Evolutionary conservation across 2,797 vertebrate species (phyloP).

Genomic region (Petrocephalus schoutedeni): DNA sequence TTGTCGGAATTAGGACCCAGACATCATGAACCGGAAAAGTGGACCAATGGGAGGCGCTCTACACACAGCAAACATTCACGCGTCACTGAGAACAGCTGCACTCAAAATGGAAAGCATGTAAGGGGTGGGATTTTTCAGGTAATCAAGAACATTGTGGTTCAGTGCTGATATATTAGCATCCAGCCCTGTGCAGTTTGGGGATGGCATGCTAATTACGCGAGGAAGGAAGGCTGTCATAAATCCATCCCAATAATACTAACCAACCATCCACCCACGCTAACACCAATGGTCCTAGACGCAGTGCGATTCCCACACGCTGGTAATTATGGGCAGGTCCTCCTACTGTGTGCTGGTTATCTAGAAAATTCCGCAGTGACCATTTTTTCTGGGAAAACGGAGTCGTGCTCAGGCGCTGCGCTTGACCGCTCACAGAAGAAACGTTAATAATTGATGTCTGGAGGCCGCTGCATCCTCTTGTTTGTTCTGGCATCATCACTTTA

Average conservation of each 20-base stretch:
- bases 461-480: not conserved
- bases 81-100: too few species aligned
- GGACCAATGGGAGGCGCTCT: too few species aligned
- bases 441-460: constrained; percentile 17
- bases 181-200: too few species aligned
- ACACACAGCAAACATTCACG: too few species aligned
- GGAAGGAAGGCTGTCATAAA: not conserved
- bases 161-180: not conserved
- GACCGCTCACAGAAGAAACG: constrained; percentile 8
- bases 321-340: not conserved
- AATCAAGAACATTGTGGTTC: not conserved
- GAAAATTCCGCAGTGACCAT: not conserved
- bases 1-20: too few species aligned
- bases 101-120: too few species aligned
- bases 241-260: not conserved
- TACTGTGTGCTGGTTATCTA: not conserved
- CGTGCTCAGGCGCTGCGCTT: not conserved
- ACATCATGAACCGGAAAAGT: too few species aligned
- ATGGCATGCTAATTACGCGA: not conserved
- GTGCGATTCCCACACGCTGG: not conserved
- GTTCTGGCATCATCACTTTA: not conserved
- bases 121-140: not conserved
- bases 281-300: not conserved
- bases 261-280: not conserved
- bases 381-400: not conserved